These are phyloP conservation scores for Phania funesta DNA, from an alignment of 2,888 invertebrate species.

Conservation along the genomic window DNA sequence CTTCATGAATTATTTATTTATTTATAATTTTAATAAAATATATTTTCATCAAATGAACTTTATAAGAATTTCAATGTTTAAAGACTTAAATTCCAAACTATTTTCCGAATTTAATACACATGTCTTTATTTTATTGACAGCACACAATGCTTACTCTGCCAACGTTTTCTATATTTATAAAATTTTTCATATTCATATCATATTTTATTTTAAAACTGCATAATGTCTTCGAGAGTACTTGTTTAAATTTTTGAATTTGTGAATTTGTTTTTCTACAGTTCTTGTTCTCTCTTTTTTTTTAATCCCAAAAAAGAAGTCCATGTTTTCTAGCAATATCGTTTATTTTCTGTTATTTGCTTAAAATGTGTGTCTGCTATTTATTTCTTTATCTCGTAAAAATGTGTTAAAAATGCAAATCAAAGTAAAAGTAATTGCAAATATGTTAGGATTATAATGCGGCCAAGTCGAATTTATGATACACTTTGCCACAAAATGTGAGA, in stretches of 20 bases:
- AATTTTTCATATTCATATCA: too few species aligned
- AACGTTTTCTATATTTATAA: too few species aligned
- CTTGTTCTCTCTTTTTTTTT: not conserved
- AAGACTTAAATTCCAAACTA: not conserved
- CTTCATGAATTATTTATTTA: slow-evolving; percentile 10
- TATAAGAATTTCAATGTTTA: not conserved
- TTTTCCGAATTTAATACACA: too few species aligned
- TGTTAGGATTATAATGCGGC: not conserved
- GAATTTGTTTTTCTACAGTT: not conserved
- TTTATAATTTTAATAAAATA: not conserved
- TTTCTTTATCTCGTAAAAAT: not conserved
- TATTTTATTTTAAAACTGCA: not conserved
- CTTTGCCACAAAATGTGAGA: not conserved
- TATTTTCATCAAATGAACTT: not conserved
- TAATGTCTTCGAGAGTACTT: not conserved
- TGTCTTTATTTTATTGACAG: too few species aligned
- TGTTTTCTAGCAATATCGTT: slow-evolving; percentile 34
- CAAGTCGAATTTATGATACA: not conserved
- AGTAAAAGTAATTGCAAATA: slow-evolving; percentile 7
- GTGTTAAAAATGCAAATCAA: slow-evolving; percentile 37
- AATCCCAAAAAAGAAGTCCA: not conserved
- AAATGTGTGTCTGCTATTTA: not conserved
- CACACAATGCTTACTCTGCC: too few species aligned
- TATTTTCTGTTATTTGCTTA: slow-evolving; percentile 28
- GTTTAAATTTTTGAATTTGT: not conserved